These are phyloP conservation scores for Periplaneta americana DNA, from an alignment of 1,140 invertebrate species.

Conservation along the genomic window DNA sequence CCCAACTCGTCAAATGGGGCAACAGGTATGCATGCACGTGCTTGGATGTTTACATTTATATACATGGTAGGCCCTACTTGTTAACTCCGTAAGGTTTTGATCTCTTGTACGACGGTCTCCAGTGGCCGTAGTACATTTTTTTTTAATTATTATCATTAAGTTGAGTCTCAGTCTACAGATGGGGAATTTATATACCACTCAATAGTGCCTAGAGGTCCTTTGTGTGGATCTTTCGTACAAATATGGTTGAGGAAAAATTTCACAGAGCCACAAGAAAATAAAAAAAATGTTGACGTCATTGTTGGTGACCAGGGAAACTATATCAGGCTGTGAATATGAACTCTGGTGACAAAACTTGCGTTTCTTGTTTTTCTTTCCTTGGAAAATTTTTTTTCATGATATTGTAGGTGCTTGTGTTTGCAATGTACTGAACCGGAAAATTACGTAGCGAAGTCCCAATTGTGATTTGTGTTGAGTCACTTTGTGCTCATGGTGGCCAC, in stretches of 20 bases:
- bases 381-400: neutral
- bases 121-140: neutral
- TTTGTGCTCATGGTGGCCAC: neutral
- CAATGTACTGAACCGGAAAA: neutral
- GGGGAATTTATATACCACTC: neutral
- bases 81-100: conserved; percentile 12
- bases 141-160: conserved; percentile 5
- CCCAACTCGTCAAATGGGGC: neutral
- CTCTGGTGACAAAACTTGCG: neutral
- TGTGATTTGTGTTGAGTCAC: neutral
- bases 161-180: conserved; percentile 5
- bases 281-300: neutral
- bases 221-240: conserved; percentile 13
- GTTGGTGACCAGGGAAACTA: conserved; percentile 10
- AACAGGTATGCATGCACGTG: neutral
- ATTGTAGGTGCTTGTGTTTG: neutral
- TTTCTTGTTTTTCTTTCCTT: neutral
- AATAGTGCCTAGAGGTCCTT: conserved; percentile 12
- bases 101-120: conserved; percentile 6
- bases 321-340: conserved; percentile 15
- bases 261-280: conserved; percentile 11
- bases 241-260: conserved; percentile 9
- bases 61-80: neutral
- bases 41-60: neutral
- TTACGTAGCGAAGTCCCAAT: neutral